Percentiles rank a stretch among this genome's conserved stretches.
Conservation (phyloP, 2,797 vertebrate genomes). For the Gymnodraco acuticeps region DNA sequence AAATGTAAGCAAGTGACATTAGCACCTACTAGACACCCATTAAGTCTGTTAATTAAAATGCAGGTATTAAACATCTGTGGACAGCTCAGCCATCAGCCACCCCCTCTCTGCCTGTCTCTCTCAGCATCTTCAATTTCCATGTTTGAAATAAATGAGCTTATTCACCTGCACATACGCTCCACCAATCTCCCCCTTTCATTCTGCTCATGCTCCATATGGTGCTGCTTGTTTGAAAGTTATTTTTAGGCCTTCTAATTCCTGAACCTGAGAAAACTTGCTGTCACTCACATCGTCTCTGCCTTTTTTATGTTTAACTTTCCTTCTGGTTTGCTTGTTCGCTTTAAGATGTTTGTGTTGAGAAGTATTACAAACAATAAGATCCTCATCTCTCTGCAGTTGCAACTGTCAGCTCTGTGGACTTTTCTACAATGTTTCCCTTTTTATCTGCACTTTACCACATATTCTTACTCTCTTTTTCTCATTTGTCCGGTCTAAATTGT, state of each 20-base stretch:
- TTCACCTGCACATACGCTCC: conserved; percentile 26
- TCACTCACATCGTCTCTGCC: conserved; percentile 51
- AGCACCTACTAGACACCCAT: conserved; percentile 62
- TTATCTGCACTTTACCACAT: not conserved
- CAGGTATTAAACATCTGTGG: conserved; percentile 66
- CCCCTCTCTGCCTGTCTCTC: conserved; percentile 34
- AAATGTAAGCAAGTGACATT: conserved; percentile 61
- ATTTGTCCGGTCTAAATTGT: conserved; percentile 1
- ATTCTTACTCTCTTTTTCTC: not conserved
- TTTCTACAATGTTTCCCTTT: conserved; percentile 1
- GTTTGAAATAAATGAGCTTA: conserved; percentile 49
- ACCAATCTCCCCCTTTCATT: conserved; percentile 55
- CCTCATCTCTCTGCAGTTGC: conserved; percentile 12
- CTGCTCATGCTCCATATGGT: conserved; percentile 65
- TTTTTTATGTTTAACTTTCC: conserved; percentile 39
- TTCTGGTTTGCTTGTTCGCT: conserved; percentile 28
- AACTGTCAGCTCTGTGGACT: conserved; percentile 23
- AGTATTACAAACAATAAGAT: conserved; percentile 4
- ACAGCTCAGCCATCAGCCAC: conserved; percentile 40
- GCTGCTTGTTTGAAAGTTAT: conserved; percentile 68
- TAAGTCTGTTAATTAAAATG: conserved; percentile 70
- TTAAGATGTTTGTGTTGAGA: conserved; percentile 31
- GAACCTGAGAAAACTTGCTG: conserved; percentile 57
- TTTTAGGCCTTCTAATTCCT: conserved; percentile 71
- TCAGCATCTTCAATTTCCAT: conserved; percentile 27